These are phyloP conservation scores for Teleogryllus occipitalis DNA, from an alignment of 1,140 invertebrate species.

Conservation along the genomic window DNA sequence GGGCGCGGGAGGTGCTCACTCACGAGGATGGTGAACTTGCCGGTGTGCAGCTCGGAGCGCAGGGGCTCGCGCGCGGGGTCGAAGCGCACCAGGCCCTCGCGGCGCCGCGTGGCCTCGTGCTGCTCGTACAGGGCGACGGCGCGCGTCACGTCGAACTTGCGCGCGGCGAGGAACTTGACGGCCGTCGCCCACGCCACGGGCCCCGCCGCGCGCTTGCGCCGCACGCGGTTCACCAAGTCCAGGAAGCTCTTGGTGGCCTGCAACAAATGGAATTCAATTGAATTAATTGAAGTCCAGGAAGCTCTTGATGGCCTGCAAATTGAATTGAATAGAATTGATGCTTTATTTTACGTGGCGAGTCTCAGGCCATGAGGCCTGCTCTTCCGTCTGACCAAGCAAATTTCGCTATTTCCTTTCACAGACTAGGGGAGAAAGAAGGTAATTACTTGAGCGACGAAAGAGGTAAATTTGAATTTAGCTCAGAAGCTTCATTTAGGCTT, in stretches of 20 bases:
- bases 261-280: too few species aligned
- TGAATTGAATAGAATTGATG: too few species aligned
- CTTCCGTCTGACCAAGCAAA: too few species aligned
- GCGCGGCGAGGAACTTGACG: constrained; percentile 89
- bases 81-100: constrained; percentile 76
- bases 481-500: too few species aligned
- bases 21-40: constrained; percentile 95
- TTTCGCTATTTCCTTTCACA: too few species aligned
- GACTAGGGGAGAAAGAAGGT: too few species aligned
- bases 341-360: too few species aligned
- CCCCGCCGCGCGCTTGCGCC: constrained; percentile 46
- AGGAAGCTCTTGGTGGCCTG: constrained; percentile 72
- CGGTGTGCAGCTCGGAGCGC: constrained; percentile 77
- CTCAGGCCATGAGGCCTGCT: too few species aligned
- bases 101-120: constrained; percentile 77
- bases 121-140: constrained; percentile 82
- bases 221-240: constrained; percentile 58
- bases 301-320: too few species aligned
- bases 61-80: constrained; percentile 74
- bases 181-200: constrained; percentile 70
- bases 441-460: too few species aligned
- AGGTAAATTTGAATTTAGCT: too few species aligned
- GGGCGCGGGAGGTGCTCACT: constrained; percentile 32
- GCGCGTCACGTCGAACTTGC: constrained; percentile 87
- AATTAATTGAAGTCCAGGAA: too few species aligned